Base-by-base conservation (phyloP, 2,113 vertebrate species). In the Clarias magur region DNA sequence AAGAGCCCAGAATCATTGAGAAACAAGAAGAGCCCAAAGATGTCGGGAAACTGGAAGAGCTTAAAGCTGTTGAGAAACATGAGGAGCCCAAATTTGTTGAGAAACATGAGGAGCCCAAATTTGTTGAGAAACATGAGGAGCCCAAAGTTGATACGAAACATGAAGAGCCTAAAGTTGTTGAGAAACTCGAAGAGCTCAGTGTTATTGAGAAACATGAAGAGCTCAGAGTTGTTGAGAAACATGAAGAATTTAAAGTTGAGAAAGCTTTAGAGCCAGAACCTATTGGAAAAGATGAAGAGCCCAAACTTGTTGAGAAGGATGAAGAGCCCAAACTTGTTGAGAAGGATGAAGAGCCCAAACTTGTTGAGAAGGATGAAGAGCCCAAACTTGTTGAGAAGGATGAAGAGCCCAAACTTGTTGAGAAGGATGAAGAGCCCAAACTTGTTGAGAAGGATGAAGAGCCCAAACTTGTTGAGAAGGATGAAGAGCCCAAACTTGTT, bases 401-500 rank as follows among this genome's bases (percentile, higher is more conserved):
- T 48, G 59, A 65, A 3, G 59, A 53, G 17, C 10, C 42, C 10
- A 38, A 56, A 48, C 38, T 15, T 23, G 2, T 9, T 82, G 60
- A 10, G 1, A 67, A 82, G n/a, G 6, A 42, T 42, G 30, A 63
- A 42, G 80, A 38, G 27, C 59, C 19, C 1, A 57, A 3, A 17
- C 12, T 9, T 82, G 6, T 53, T 63, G 85, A 86, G 13, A 83
- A 65, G 62, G 27, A 70, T n/a, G 85, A 82, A 65, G 2, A 86
- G 6, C n/a, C 15, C 27, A 16, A 30, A 59, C 13, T 4, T 80
- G 1, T 30, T 59, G 19, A 80, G 78, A 30, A 42, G 13, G 8
- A 12, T 34, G 30, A 81, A 42, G 57, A 11, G 30, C 7, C 9
- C 3, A 17, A 81, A 56, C 1, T 30, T 81, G 8, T 9, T 60